These are phyloP conservation scores for Andrena camellia DNA, from an alignment of 2,888 invertebrate genomes.

Conservation along the genomic window DNA sequence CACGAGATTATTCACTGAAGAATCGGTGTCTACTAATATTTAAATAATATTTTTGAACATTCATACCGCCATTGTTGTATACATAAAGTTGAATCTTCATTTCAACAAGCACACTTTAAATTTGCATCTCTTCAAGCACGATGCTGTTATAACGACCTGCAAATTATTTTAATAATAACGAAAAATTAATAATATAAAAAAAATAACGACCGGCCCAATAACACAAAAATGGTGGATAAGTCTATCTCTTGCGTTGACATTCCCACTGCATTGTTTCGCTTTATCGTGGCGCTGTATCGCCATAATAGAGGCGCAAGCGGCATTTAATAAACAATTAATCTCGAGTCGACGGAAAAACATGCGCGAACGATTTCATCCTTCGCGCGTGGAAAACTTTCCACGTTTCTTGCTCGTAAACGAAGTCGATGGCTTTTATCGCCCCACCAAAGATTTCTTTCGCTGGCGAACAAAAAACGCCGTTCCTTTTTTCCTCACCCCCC, in stretches of 20 bases:
- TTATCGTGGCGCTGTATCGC: background rate
- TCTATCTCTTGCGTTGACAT: background rate
- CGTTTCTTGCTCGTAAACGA: conserved; percentile 39
- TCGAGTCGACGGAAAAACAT: conserved; percentile 35
- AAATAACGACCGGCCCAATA: background rate
- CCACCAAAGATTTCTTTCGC: conserved; percentile 37
- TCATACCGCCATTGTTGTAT: no score
- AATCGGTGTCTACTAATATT: no score
- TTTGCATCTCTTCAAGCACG: no score
- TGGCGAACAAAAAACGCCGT: conserved; percentile 16
- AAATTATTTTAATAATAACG: no score
- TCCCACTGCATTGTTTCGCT: background rate
- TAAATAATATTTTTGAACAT: no score
- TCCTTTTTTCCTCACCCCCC: background rate
- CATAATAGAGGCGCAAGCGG: conserved; percentile 7
- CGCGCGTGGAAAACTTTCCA: conserved; percentile 48
- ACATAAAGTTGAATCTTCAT: no score
- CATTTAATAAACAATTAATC: conserved; percentile 40
- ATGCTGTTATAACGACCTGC: no score
- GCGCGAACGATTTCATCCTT: conserved; percentile 9
- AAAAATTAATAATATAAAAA: no score
- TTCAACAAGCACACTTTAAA: background rate
- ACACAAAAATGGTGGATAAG: background rate
- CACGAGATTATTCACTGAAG: no score
- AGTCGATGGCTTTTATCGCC: conserved; percentile 48